These are phyloP conservation scores for Monopis laevigella DNA, from an alignment of 2,888 invertebrate species.

Conservation along the genomic window DNA sequence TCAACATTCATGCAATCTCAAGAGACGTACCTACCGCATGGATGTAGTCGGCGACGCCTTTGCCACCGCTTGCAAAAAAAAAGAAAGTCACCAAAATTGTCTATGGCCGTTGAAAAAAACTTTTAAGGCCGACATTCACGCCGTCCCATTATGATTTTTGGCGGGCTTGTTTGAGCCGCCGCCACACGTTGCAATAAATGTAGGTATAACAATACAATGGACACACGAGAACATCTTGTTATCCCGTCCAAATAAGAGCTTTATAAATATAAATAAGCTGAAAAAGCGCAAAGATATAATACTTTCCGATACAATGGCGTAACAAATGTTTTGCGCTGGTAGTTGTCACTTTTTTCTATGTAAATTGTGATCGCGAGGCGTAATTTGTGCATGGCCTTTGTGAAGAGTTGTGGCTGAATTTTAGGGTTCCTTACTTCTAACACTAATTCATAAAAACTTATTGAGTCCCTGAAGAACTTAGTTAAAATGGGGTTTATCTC, in stretches of 20 bases:
- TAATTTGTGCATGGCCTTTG: too few relatives aligned
- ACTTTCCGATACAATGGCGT: too few relatives aligned
- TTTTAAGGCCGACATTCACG: not conserved
- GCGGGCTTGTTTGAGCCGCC: not conserved
- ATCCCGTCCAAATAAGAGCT: not conserved
- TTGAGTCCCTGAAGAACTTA: too few relatives aligned
- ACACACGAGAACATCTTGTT: constrained; percentile 2
- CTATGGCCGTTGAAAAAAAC: not conserved
- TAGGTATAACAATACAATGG: constrained; percentile 2
- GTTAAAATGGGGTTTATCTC: too few relatives aligned
- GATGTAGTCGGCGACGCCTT: constrained; percentile 6
- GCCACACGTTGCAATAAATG: too few relatives aligned
- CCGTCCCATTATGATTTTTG: not conserved
- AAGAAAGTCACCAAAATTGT: constrained; percentile 4
- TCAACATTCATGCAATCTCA: not conserved
- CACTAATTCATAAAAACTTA: too few relatives aligned
- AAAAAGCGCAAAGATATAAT: too few relatives aligned
- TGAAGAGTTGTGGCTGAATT: too few relatives aligned
- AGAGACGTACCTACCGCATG: constrained; percentile 8
- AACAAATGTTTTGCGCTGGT: too few relatives aligned
- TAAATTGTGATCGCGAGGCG: too few relatives aligned
- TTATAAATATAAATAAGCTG: constrained; percentile 7
- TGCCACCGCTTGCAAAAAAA: constrained; percentile 4
- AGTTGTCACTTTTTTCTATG: too few relatives aligned
- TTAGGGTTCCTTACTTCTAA: too few relatives aligned